These are phyloP conservation scores for Sphaerophoria rueppellii DNA, from an alignment of 2,888 invertebrate species.

Conservation along the genomic window DNA sequence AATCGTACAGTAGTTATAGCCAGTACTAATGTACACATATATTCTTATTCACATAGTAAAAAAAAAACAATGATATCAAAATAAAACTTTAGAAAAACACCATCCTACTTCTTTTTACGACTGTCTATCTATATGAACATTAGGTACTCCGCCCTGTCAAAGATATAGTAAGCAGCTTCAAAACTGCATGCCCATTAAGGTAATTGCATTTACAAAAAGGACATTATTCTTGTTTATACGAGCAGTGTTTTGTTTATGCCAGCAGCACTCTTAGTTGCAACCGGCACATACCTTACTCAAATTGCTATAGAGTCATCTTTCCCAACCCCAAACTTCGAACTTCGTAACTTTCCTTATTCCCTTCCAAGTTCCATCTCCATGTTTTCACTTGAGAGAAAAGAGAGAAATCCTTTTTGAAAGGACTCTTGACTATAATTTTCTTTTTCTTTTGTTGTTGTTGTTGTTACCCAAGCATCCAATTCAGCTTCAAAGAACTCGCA, in stretches of 20 bases:
- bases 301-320: background rate
- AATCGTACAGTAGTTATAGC: too few species aligned
- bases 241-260: background rate
- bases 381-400: background rate
- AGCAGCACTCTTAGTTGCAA: background rate
- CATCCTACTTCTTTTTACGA: too few species aligned
- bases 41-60: too few species aligned
- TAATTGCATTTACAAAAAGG: conserved; percentile 60
- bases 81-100: too few species aligned
- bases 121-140: too few species aligned
- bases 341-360: background rate
- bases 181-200: conserved; percentile 46
- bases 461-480: conserved; percentile 9
- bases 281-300: background rate
- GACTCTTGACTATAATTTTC: conserved; percentile 25
- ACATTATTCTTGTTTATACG: conserved; percentile 36
- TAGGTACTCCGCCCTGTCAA: too few species aligned
- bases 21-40: too few species aligned
- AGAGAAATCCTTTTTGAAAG: conserved; percentile 33
- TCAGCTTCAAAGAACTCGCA: conserved; percentile 28
- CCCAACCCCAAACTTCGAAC: background rate
- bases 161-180: background rate
- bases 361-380: conserved; percentile 30
- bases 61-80: too few species aligned
- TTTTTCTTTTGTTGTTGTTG: background rate